These are phyloP conservation scores for Nezara viridula DNA, from an alignment of 2,888 invertebrate species.

Conservation along the genomic window DNA sequence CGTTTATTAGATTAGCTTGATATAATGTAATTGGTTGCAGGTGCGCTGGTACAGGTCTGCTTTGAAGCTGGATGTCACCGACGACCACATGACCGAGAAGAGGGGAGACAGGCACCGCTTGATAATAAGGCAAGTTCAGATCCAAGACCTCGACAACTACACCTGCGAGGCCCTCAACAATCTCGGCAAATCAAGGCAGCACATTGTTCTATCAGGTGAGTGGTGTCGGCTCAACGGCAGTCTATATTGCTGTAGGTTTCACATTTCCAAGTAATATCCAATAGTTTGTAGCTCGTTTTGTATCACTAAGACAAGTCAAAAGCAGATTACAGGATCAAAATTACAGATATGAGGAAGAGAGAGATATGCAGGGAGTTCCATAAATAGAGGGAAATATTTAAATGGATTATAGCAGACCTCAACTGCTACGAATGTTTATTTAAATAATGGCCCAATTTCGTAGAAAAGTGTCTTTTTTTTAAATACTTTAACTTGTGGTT, in stretches of 20 bases:
- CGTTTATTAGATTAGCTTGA: constrained; percentile 20
- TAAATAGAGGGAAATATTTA: too few species aligned
- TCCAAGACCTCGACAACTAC: constrained; percentile 78
- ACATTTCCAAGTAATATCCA: not conserved
- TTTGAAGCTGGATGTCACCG: constrained; percentile 78
- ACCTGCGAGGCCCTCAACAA: constrained; percentile 79
- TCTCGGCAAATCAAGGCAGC: constrained; percentile 76
- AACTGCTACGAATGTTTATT: too few species aligned
- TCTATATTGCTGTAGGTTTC: not conserved
- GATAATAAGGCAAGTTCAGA: constrained; percentile 77
- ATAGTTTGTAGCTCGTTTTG: not conserved
- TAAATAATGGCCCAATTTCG: too few species aligned
- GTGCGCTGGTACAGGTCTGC: constrained; percentile 78
- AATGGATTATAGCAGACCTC: too few species aligned
- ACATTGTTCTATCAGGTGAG: constrained; percentile 75
- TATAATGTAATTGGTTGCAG: constrained; percentile 68
- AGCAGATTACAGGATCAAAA: too few species aligned
- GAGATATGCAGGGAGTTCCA: too few species aligned
- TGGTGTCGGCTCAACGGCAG: constrained; percentile 44
- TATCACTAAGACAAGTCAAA: not conserved
- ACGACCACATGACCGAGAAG: constrained; percentile 77
- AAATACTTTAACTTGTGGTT: too few species aligned
- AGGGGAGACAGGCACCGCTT: constrained; percentile 77
- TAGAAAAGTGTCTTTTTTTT: too few species aligned
- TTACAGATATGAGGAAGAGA: too few species aligned